These are phyloP conservation scores for Chorisops tibialis DNA, from an alignment of 2,888 invertebrate species.

Conservation along the genomic window DNA sequence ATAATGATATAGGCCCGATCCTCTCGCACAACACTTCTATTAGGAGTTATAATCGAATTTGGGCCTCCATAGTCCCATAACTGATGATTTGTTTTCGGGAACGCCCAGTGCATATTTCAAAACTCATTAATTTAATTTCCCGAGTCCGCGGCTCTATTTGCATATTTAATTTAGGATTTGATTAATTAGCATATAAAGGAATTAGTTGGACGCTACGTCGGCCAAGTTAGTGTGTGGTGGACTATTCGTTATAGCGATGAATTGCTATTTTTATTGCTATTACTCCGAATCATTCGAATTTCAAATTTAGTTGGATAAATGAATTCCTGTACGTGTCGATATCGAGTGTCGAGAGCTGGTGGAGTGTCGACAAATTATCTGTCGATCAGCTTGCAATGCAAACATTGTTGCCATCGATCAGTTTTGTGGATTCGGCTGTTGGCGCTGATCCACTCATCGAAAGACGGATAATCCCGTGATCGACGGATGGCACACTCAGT, in stretches of 20 bases:
- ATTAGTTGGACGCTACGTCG: constrained; percentile 16
- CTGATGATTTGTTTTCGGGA: constrained; percentile 30
- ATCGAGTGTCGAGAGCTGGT: too few relatives aligned
- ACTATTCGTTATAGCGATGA: too few relatives aligned
- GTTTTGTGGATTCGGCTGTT: too few relatives aligned
- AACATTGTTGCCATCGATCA: too few relatives aligned
- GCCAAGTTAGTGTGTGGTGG: too few relatives aligned
- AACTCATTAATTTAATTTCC: constrained; percentile 34
- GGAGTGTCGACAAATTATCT: too few relatives aligned
- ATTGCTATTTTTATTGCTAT: too few relatives aligned
- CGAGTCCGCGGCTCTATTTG: constrained; percentile 29
- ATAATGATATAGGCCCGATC: constrained; percentile 22
- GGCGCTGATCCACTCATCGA: too few relatives aligned
- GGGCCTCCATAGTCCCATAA: constrained; percentile 13
- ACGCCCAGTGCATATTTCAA: constrained; percentile 33
- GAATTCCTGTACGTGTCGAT: too few relatives aligned
- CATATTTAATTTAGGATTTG: constrained; percentile 32
- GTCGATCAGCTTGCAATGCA: too few relatives aligned
- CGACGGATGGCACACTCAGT: constrained; percentile 14
- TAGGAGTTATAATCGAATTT: constrained; percentile 28
- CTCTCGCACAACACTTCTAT: constrained; percentile 26
- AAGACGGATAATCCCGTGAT: constrained; percentile 14
- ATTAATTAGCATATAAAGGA: constrained; percentile 25
- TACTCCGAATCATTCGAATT: too few relatives aligned
- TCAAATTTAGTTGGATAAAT: too few relatives aligned